These are phyloP conservation scores for Acipenser ruthenus DNA, from an alignment of 2,797 vertebrate genomes.

Conservation along the genomic window DNA sequence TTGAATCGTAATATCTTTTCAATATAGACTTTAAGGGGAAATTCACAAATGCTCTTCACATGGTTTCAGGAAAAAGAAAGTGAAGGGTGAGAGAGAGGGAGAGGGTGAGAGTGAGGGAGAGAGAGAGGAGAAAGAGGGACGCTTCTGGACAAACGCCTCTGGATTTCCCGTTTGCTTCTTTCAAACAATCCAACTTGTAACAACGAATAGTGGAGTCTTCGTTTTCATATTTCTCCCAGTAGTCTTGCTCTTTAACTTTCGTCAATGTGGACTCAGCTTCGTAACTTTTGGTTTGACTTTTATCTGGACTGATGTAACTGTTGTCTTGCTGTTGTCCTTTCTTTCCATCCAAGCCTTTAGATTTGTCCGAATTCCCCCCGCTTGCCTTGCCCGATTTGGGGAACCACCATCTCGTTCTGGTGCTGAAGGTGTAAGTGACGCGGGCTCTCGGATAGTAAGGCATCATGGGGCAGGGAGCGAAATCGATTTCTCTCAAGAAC, in stretches of 20 bases:
- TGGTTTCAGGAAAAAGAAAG: background rate
- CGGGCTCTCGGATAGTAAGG: slow-evolving; percentile 60
- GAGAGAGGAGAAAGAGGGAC: slow-evolving; percentile 53
- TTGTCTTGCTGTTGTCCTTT: too few species aligned
- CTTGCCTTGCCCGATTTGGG: slow-evolving; percentile 50
- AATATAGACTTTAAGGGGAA: too few species aligned
- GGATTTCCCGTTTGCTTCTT: slow-evolving; percentile 12
- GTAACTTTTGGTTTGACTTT: slow-evolving; percentile 23
- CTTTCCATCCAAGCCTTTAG: too few species aligned
- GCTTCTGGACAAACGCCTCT: slow-evolving; percentile 44
- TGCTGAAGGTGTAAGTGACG: slow-evolving; percentile 69
- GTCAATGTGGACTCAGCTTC: too few species aligned
- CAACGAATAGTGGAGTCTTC: too few species aligned
- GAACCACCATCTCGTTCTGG: slow-evolving; percentile 65
- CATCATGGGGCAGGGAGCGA: slow-evolving; percentile 73
- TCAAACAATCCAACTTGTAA: slow-evolving; percentile 56
- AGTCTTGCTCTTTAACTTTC: too few species aligned
- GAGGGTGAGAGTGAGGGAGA: slow-evolving; percentile 41
- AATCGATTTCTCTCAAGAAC: slow-evolving; percentile 75
- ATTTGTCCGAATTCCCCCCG: too few species aligned
- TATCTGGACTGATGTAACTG: too few species aligned
- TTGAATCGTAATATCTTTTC: too few species aligned
- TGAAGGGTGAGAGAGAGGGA: slow-evolving; percentile 27
- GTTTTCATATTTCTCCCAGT: too few species aligned
- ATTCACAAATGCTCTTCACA: too few species aligned